These are phyloP conservation scores for Coenonympha arcania DNA, from an alignment of 2,888 invertebrate genomes.

Conservation along the genomic window DNA sequence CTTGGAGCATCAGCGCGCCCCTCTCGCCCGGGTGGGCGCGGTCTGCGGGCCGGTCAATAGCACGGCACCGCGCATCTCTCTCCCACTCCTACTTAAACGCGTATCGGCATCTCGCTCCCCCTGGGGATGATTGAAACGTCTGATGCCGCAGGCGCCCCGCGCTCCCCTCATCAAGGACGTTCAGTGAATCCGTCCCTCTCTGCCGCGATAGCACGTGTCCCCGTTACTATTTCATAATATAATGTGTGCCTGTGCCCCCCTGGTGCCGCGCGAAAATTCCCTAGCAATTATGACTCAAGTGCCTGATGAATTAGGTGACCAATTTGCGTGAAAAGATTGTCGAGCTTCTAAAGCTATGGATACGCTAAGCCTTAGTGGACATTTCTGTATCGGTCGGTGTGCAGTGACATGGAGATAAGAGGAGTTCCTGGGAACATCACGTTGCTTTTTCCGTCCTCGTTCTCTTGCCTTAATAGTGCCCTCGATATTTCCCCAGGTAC, in stretches of 20 bases:
- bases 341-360: constrained; percentile 57
- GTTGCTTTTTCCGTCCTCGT: constrained; percentile 68
- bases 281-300: constrained; percentile 72
- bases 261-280: constrained; percentile 70
- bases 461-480: constrained; percentile 54
- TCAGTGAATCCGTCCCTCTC: constrained; percentile 75
- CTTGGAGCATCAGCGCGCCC: constrained; percentile 68
- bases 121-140: constrained; percentile 74
- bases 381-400: constrained; percentile 50
- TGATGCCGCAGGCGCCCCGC: constrained; percentile 74
- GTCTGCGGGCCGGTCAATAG: constrained; percentile 72
- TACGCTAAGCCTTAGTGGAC: constrained; percentile 57
- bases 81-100: constrained; percentile 37
- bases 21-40: constrained; percentile 73
- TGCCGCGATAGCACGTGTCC: constrained; percentile 73
- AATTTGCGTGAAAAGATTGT: constrained; percentile 66
- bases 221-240: constrained; percentile 71
- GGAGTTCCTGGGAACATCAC: constrained; percentile 54
- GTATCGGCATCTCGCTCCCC: constrained; percentile 50
- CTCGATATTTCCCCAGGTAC: constrained; percentile 57
- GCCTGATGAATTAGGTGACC: constrained; percentile 67
- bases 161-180: constrained; percentile 72
- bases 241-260: constrained; percentile 72
- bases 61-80: constrained; percentile 60
- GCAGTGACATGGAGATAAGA: constrained; percentile 71